Evolutionary conservation across 2,113 vertebrate genomes (phyloP).

Genomic region (Eurystomus gularis): DNA sequence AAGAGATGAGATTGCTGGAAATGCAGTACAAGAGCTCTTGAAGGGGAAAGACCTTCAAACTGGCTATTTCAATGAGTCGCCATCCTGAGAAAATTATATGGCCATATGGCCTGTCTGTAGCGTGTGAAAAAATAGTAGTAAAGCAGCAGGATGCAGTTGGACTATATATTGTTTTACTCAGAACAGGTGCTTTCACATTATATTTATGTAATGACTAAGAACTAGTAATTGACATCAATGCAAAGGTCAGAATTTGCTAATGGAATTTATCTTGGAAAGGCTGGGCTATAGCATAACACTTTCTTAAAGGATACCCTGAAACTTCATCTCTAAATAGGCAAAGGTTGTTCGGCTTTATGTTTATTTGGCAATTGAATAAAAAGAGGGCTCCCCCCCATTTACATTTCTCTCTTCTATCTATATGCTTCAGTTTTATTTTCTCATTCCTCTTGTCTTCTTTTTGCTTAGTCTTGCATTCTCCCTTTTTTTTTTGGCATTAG

Average conservation of each 20-base stretch:
- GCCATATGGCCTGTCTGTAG: slow-evolving; percentile 44
- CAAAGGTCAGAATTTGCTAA: not conserved
- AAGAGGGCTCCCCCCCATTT: not conserved
- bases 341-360: not conserved
- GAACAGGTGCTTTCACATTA: not conserved
- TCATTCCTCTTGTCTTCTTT: not conserved
- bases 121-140: slow-evolving; percentile 19
- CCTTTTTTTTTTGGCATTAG: not conserved
- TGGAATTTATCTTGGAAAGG: not conserved
- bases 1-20: not conserved
- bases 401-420: not conserved
- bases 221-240: not conserved
- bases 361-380: not conserved
- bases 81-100: not conserved
- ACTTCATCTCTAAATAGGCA: not conserved
- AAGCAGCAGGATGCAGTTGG: slow-evolving; percentile 20
- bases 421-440: not conserved
- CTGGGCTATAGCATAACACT: not conserved
- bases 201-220: not conserved
- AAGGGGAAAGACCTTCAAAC: not conserved
- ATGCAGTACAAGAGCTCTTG: not conserved
- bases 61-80: not conserved
- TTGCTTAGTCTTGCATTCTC: not conserved
- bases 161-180: not conserved
- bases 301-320: not conserved